Evolutionary conservation across 2,113 vertebrate species (phyloP).

Genomic region (Mungos mungo): DNA sequence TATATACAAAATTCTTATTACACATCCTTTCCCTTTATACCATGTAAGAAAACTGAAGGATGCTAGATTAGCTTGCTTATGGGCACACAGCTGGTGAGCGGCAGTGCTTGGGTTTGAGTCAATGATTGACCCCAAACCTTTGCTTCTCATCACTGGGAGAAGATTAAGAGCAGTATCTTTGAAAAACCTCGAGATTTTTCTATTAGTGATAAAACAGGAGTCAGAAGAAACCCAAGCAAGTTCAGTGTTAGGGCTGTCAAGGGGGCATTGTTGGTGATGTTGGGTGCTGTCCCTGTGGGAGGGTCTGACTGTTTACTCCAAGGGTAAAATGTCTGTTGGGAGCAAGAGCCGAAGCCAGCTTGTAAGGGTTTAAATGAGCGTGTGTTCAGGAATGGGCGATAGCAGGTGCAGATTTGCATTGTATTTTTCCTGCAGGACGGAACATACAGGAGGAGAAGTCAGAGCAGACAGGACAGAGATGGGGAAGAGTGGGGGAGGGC

Average conservation of each 20-base stretch:
- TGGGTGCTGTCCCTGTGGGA: neutral
- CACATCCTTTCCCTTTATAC: neutral
- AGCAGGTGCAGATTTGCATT: rapidly evolving
- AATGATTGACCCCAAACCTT: neutral
- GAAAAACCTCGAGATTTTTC: neutral
- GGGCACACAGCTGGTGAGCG: too few species aligned
- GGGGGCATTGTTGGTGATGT: neutral
- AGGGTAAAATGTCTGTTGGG: neutral
- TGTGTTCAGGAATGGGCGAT: neutral
- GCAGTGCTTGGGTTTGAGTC: neutral
- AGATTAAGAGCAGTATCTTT: neutral
- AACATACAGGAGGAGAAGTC: rapidly evolving
- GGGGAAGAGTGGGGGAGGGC: neutral
- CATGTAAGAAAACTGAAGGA: neutral
- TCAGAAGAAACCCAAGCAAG: neutral
- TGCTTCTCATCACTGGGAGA: neutral
- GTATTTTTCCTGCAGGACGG: rapidly evolving
- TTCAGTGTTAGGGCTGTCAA: neutral
- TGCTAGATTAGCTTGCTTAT: neutral
- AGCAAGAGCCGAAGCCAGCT: neutral
- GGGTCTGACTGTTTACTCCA: neutral
- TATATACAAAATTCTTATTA: neutral
- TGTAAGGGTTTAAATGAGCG: neutral
- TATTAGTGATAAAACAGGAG: neutral
- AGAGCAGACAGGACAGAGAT: neutral